Base-by-base conservation (phyloP, 92 coral and sea anemone genomes). In the Heliopora coerulea region DNA sequence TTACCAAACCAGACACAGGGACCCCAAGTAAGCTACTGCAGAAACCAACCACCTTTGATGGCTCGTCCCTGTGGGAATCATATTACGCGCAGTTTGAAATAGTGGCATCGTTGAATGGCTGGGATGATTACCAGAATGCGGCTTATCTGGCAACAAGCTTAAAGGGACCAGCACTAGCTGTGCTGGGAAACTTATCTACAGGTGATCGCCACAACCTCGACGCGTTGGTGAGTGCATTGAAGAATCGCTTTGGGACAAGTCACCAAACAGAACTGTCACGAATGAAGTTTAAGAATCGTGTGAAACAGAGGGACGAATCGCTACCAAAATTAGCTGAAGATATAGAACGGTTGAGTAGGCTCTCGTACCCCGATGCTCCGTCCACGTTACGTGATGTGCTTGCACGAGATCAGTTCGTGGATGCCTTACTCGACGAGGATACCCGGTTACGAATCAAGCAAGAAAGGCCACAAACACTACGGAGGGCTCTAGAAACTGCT, bases 321-420 rank as follows among this genome's bases (percentile, higher is more conserved):
- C 37, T 84, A 12, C 88, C 83, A 1, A 68, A 83, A 44, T 35
- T 72, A 60, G 83, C 80, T 3, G 80, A 83, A 56, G 74, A 64
- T 1, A 37, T 80, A 32, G 68, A 67, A 15, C 57, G 84, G 50
- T 59, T 80, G 1, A 65, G 78, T 46, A 31, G 74, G 18, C 79
- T 52, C 66, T 72, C 85, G 0, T 74, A 58, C 56, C 85, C 88
- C 3, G 79, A 80, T 18, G 82, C 82, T 9, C 78, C 85, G 3
- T 67, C 70, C 11, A 48, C 64, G 59, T 19, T 67, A 31, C 39
- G 78, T 23, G 88, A 85, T 31, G 61, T 67, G 26, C 78, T 80
- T 20, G 88, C 85, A 14, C 31, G 79, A 8, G 85, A 85, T 62
- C 74, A 80, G 50, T 79, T 85, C 68, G 73, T 80, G 1, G 88